Evolutionary conservation across 2,113 vertebrate genomes (phyloP), one percentile per base, ranked within the genome.

Genomic region (Alligator sinensis): DNA sequence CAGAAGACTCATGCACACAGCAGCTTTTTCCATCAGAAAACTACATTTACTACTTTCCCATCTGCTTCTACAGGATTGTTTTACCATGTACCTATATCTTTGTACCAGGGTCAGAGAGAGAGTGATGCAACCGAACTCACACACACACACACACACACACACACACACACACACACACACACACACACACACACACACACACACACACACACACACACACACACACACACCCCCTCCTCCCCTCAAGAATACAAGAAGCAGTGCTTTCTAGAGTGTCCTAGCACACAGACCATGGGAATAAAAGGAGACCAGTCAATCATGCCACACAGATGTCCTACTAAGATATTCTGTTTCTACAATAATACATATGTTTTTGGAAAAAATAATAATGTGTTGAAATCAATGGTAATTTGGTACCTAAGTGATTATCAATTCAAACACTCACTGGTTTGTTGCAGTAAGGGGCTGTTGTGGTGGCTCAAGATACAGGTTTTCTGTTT

Each of bases 391-490:
- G 47, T 47, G 47, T 9, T 47, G 47, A 47, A 47, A 47, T 47
- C 47, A 47, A 47, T 47, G 47, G 47, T 47, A 47, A 47, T 47
- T 47, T 47, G 47, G 47, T 47, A 47, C 47, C 47, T 47, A 47
- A 47, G 47, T 47, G 47, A 47, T 47, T 47, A 47, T 47, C 47
- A 47, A 11, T 12, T 13, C 27, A 3, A 18, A 4, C 9, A 28
- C 6, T 0, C 0, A 30, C 22, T 9, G 2, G 58, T 60, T 47
- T 59, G 30, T n/a, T 38, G 70, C 85, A 14, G 82, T 11, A 1
- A 28, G 30, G 30, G 22, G 22, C 30, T 10, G 2, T 28, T 58
- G 3, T n/a, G 61, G 17, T 2, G 27, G 78, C 78, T 25, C 17
- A 24, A 22, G 54, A 1, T 5, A 11, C 12, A 55, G 55, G 28